phyloP scores from a whole-genome alignment of 2,888 invertebrate genomes.

The Periphyllus acericola region DNA sequence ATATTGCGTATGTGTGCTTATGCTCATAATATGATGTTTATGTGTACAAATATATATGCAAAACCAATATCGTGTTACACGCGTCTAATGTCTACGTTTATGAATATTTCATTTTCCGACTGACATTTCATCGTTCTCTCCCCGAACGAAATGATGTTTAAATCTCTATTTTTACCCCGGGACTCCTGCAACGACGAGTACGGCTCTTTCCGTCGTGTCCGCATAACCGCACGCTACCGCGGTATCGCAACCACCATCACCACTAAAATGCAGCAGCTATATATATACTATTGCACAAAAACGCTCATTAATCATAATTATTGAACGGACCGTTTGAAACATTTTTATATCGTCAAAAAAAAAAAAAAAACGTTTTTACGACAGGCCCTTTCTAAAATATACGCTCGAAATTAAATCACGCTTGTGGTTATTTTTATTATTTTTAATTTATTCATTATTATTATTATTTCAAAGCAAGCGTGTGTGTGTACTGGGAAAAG shows the following conservation, averaged over 20 bases:
- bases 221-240: not conserved
- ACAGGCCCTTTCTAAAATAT: conserved; percentile 18
- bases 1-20: not conserved
- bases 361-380: not conserved
- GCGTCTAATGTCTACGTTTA: not conserved
- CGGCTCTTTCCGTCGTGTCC: not conserved
- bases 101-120: conserved; percentile 3
- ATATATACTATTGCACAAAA: conserved; percentile 16
- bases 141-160: not conserved
- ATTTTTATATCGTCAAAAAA: conserved; percentile 21
- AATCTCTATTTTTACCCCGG: not conserved
- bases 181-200: not conserved
- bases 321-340: conserved; percentile 26
- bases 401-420: conserved; percentile 16
- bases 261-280: not conserved
- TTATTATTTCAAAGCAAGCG: not conserved
- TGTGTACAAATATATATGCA: not conserved
- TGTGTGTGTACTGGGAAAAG: not conserved
- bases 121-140: not conserved
- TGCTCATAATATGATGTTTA: not conserved
- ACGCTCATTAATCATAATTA: conserved; percentile 54
- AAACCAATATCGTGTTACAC: not conserved
- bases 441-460: conserved; percentile 33
- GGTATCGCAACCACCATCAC: not conserved
- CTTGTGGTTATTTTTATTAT: not conserved